Evolutionary conservation across 2,888 invertebrate genomes (phyloP), one percentile per base, ranked within the genome.

Genomic region (Synanthedon andrenaeformis): DNA sequence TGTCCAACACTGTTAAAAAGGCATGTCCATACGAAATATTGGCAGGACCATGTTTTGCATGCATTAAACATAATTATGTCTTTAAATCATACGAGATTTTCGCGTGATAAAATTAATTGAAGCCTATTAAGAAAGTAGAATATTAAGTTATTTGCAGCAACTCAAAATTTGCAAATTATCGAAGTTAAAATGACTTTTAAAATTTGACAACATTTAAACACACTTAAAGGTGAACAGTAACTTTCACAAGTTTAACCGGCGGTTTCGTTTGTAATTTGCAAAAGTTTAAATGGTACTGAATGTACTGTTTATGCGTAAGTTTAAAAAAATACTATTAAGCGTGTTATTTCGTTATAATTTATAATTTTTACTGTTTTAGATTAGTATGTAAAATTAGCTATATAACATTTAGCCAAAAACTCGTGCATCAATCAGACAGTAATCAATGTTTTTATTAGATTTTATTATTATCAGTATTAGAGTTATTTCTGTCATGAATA

Each of bases 1-100:
- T 17, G 49, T 50, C 51, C 53, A 53, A 55, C 42, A 53, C 51
- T 28, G 19, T 50, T 45, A 49, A 51, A 51, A 50, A 62, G 62
- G 49, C 12, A 17, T 54, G 61, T 68, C 63, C 65, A 69, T 70
- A n/a, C 64, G 64, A 63, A 63, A 67, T 63, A 65, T 63, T 56
- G 58, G 52, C 49, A 35, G 54, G 17, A 53, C 52, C 55, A 23
- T 57, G 57, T 55, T 56, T 58, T 59, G 49, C 54, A 23, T 41
- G 42, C 53, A 56, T 55, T 60, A 55, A 55, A 52, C 51, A 55
- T 62, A 69, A 68, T 70, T 68, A 66, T 57, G 59, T 62, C 59
- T 62, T 65, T 57, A 67, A 56, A 54, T 51, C 55, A 54, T 53
- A 53, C 58, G 57, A 55, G 49, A 49, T 49, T 49, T 45, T 45